Base-by-base conservation (phyloP, 2,797 vertebrate species). In the Macroramphosus scolopax region DNA sequence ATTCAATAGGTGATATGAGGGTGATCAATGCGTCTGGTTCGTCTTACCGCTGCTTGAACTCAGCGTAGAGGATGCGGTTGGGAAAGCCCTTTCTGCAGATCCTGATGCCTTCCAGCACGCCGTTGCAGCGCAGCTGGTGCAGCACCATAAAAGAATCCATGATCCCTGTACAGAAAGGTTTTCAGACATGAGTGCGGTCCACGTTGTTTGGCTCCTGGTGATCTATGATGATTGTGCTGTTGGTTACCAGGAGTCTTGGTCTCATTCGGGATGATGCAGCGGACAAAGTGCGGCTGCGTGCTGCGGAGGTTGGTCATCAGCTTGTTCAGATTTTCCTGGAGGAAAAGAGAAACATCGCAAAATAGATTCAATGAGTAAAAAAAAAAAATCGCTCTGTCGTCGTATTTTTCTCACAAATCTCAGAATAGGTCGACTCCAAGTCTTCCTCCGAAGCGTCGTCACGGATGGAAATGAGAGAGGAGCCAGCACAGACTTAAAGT, bases 401-500 rank as follows among this genome's bases (percentile, higher is more conserved):
- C n/a, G n/a, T n/a, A n/a, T n/a, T n/a, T n/a, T n/a, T n/a, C n/a
- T n/a, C n/a, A n/a, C n/a, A n/a, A n/a, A n/a, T n/a, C n/a, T n/a
- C n/a, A n/a, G n/a, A n/a, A n/a, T n/a, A n/a, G n/a, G n/a, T n/a
- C n/a, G n/a, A n/a, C n/a, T 22, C 20, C 20, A 22, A 3, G 20
- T 3, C 20, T 22, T 22, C 6, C 20, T 6, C 20, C 20, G 20
- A 22, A 22, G 6, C 20, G 6, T 6, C 20, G 3, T 3, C 3
- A 22, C 20, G 20, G 20, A 22, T 22, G 20, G 3, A 3, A 6
- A 60, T 62, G 82, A 84, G 88, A 87, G 84, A 78, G 88, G 93
- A 95, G 89, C 89, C 88, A 97, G 96, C 93, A 96, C 94, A 97
- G 96, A 98, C 96, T 98, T 96, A 96, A 95, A 95, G 96, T 98